These are phyloP conservation scores for Tenualosa ilisha DNA, from an alignment of 2,797 vertebrate species.

Conservation along the genomic window DNA sequence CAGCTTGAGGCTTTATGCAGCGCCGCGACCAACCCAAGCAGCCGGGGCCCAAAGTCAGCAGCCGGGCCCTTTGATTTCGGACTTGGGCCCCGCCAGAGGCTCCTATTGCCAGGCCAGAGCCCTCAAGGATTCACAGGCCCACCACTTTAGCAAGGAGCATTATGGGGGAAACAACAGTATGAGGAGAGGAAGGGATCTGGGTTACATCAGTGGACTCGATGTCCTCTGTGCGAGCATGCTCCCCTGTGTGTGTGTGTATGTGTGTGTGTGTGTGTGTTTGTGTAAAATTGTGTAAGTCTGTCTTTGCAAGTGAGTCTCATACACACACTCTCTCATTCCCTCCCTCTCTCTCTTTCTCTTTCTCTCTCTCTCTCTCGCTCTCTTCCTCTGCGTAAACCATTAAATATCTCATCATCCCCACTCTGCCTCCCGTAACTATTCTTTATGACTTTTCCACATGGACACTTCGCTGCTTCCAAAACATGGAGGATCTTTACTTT, in stretches of 20 bases:
- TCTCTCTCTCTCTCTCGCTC: neutral
- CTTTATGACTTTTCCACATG: slow-evolving; percentile 80
- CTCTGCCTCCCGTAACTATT: slow-evolving; percentile 70
- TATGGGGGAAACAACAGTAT: neutral
- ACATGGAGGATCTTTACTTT: slow-evolving; percentile 76
- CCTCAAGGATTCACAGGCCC: neutral
- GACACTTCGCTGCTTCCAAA: slow-evolving; percentile 64
- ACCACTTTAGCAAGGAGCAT: neutral
- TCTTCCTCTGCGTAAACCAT: slow-evolving; percentile 68
- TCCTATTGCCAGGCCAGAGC: neutral
- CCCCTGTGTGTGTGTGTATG: neutral
- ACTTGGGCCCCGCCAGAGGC: neutral
- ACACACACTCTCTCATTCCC: neutral
- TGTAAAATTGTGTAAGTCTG: neutral
- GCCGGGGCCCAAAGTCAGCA: slow-evolving; percentile 22
- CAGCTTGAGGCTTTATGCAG: slow-evolving; percentile 19
- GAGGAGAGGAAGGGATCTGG: neutral
- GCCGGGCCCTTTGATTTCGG: neutral
- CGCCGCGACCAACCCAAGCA: neutral
- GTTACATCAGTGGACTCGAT: slow-evolving; percentile 5
- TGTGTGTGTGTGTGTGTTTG: neutral
- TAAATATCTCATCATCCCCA: slow-evolving; percentile 69
- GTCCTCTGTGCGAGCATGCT: neutral
- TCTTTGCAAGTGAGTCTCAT: neutral
- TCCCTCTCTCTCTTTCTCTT: neutral